Evolutionary conservation across 2,113 vertebrate genomes (phyloP).

Genomic region (Platysternon megacephalum): DNA sequence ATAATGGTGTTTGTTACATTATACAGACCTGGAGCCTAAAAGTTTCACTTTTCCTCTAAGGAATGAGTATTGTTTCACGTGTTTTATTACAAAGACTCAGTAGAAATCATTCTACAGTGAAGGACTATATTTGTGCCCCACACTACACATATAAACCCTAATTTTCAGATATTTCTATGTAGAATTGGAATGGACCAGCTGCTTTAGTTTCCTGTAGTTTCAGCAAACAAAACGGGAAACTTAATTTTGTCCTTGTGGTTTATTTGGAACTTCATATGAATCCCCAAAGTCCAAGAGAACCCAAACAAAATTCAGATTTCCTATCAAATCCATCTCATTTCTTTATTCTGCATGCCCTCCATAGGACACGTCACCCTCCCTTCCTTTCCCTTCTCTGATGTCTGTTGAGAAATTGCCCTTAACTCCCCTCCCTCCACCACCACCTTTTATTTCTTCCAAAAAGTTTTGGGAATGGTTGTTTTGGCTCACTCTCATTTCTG

Average conservation of each 20-base stretch:
- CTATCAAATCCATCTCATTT: not conserved
- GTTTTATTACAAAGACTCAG: not conserved
- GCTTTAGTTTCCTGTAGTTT: not conserved
- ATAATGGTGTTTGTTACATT: not conserved
- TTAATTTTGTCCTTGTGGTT: not conserved
- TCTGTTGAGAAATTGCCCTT: not conserved
- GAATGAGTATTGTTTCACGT: not conserved
- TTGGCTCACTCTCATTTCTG: not conserved
- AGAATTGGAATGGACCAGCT: too few species aligned
- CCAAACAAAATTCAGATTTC: not conserved
- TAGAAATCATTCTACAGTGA: not conserved
- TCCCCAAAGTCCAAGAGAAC: not conserved
- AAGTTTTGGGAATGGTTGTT: not conserved
- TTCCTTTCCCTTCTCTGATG: not conserved
- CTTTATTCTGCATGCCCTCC: not conserved
- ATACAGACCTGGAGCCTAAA: not conserved
- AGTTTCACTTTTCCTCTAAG: not conserved
- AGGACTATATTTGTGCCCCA: not conserved
- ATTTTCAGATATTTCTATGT: too few species aligned
- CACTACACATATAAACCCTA: too few species aligned
- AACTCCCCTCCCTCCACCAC: not conserved
- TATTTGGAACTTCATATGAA: not conserved
- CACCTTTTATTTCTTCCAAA: not conserved
- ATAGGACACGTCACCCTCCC: not conserved
- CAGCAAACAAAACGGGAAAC: not conserved